Percentiles rank a stretch among this genome's conserved stretches.
Conservation (phyloP, 2,888 invertebrate species). For the Eristalis pertinax region DNA sequence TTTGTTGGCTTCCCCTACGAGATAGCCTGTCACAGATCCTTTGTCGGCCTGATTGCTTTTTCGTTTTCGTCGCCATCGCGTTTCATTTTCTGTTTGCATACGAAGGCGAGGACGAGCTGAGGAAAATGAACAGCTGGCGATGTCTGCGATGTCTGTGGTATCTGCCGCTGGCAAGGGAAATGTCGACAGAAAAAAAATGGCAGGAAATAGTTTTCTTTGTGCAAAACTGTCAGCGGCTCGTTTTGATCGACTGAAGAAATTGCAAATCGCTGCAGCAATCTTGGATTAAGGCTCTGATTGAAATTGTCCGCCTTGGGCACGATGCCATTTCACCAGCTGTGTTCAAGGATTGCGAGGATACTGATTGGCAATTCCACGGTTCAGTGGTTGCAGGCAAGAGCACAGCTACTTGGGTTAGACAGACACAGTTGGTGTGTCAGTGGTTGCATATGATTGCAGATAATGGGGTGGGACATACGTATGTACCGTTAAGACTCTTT, state of each 20-base stretch:
- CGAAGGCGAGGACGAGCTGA: constrained; percentile 1
- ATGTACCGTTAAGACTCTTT: too few relatives aligned
- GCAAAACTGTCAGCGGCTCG: background rate
- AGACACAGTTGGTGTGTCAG: too few relatives aligned
- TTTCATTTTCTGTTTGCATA: background rate
- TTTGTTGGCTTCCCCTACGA: background rate
- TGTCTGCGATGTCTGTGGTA: background rate
- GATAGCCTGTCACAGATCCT: constrained; percentile 22
- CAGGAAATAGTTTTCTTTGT: constrained; percentile 44
- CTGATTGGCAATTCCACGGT: constrained; percentile 10
- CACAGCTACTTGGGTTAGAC: background rate
- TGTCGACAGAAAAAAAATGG: background rate
- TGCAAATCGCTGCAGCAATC: constrained; percentile 50
- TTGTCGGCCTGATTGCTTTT: constrained; percentile 57
- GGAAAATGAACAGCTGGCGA: background rate
- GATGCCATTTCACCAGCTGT: constrained; percentile 4
- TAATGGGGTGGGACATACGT: too few relatives aligned
- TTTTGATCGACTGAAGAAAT: constrained; percentile 33
- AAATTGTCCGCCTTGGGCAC: constrained; percentile 6
- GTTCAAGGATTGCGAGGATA: constrained; percentile 21
- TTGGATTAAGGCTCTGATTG: constrained; percentile 48
- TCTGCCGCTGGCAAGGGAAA: constrained; percentile 44
- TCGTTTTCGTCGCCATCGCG: constrained; percentile 21
- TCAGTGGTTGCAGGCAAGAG: background rate
- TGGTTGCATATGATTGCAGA: background rate